Evolutionary conservation across 2,113 vertebrate species (phyloP).

Genomic region (Ptyas mucosa): DNA sequence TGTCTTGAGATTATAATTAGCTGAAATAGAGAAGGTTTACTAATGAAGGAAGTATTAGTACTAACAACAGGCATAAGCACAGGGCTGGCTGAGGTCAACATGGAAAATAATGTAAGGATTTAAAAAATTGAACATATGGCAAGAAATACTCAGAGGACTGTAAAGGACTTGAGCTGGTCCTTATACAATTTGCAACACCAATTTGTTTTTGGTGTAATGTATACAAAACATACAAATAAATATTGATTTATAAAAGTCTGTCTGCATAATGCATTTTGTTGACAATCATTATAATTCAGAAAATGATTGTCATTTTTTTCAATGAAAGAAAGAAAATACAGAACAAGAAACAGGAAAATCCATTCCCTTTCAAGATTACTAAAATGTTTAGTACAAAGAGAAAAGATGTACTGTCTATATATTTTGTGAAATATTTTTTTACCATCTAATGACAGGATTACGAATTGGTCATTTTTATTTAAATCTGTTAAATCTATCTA

Average conservation of each 20-base stretch:
- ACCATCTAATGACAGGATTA: not conserved
- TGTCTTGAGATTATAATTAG: constrained; percentile 62
- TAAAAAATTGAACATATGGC: constrained; percentile 14
- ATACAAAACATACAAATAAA: not conserved
- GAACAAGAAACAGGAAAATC: not conserved
- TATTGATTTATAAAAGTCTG: not conserved
- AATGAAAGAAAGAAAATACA: not conserved
- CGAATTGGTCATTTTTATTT: not conserved
- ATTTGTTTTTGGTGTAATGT: constrained; percentile 21
- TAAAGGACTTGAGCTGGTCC: not conserved
- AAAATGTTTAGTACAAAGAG: not conserved
- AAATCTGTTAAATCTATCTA: not conserved
- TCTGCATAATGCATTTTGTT: not conserved
- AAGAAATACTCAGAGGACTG: constrained; percentile 3
- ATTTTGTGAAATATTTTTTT: not conserved
- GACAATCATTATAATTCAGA: not conserved
- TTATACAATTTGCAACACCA: not conserved
- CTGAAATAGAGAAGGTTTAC: constrained; percentile 56
- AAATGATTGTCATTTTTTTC: too few relatives aligned
- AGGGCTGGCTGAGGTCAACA: constrained; percentile 44
- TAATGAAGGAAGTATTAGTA: constrained; percentile 48
- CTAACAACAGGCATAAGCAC: constrained; percentile 46
- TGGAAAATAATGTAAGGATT: constrained; percentile 42
- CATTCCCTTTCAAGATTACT: not conserved
- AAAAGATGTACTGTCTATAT: not conserved